Evolutionary conservation across 1,140 invertebrate genomes (phyloP).

Genomic region (Drosophila orosa): DNA sequence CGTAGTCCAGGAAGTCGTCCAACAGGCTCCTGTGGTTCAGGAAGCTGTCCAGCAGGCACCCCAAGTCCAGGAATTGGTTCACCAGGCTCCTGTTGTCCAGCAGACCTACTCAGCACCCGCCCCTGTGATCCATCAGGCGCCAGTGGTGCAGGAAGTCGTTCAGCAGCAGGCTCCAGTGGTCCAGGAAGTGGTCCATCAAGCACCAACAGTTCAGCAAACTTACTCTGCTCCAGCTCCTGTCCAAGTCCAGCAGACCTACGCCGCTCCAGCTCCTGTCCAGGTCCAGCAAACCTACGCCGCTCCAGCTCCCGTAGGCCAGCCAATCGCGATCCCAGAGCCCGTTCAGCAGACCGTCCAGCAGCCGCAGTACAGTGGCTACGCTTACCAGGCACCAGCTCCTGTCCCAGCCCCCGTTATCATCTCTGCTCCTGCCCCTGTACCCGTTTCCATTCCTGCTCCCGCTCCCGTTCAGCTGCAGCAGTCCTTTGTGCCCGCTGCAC

Average conservation of each 20-base stretch:
- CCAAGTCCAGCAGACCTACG: slow-evolving; percentile 21
- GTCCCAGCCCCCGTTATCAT: slow-evolving; percentile 17
- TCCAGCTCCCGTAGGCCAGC: slow-evolving; percentile 43
- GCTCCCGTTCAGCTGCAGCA: slow-evolving; percentile 52
- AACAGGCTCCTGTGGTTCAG: slow-evolving; percentile 41
- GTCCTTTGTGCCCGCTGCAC: slow-evolving; percentile 53
- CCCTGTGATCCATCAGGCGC: slow-evolving; percentile 41
- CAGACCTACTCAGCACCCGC: slow-evolving; percentile 25
- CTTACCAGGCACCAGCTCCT: slow-evolving; percentile 42
- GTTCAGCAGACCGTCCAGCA: slow-evolving; percentile 32
- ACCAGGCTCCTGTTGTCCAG: slow-evolving; percentile 7
- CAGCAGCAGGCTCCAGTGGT: slow-evolving; percentile 5
- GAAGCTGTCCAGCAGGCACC: slow-evolving; percentile 41
- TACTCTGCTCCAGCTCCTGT: slow-evolving; percentile 23
- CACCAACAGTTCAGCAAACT: slow-evolving; percentile 6
- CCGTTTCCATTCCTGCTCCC: background rate
- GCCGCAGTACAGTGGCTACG: slow-evolving; percentile 44
- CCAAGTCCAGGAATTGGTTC: no score
- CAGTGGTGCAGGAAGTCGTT: slow-evolving; percentile 21
- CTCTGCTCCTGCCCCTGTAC: slow-evolving; percentile 33
- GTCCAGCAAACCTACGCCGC: slow-evolving; percentile 11
- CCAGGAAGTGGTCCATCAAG: slow-evolving; percentile 2
- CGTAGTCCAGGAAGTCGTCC: slow-evolving; percentile 26
- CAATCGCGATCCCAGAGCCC: slow-evolving; percentile 24
- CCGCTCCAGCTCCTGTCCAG: slow-evolving; percentile 20